Conservation (phyloP, 2,888 invertebrate genomes). For the Piscicola geometra region DNA sequence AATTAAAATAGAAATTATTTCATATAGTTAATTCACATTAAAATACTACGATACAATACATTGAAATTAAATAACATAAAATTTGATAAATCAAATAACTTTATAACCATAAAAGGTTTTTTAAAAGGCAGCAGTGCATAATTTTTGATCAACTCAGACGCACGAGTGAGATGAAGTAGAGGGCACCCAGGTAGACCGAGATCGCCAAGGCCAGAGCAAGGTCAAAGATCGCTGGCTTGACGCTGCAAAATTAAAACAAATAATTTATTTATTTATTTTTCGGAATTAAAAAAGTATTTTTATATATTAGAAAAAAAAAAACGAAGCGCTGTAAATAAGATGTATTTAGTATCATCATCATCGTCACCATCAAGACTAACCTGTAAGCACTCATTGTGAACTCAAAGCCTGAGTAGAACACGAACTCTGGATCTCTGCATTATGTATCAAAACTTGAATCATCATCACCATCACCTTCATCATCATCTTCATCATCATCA, state of each 20-base stretch:
- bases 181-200: conserved; percentile 72
- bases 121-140: neutral
- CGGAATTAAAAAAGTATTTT: neutral
- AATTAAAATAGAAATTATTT: too few species aligned
- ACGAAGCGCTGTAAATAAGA: conserved; percentile 47
- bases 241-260: conserved; percentile 63
- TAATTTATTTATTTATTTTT: neutral
- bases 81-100: neutral
- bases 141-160: neutral
- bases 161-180: conserved; percentile 52
- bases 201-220: conserved; percentile 83
- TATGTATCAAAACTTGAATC: neutral
- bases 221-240: conserved; percentile 96
- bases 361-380: too few species aligned
- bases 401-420: conserved; percentile 77
- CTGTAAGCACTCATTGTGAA: conserved; percentile 80
- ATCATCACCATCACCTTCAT: too few species aligned
- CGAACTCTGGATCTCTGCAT: conserved; percentile 78
- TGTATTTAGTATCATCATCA: too few species aligned
- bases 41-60: too few species aligned
- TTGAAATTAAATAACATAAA: too few species aligned
- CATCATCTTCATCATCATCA: too few species aligned
- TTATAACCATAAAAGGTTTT: neutral
- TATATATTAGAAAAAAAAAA: neutral
- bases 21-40: too few species aligned